Evolutionary conservation across 1,140 invertebrate genomes (phyloP), one percentile per base, ranked within the genome.

Genomic region (Cyclargus thomasi): DNA sequence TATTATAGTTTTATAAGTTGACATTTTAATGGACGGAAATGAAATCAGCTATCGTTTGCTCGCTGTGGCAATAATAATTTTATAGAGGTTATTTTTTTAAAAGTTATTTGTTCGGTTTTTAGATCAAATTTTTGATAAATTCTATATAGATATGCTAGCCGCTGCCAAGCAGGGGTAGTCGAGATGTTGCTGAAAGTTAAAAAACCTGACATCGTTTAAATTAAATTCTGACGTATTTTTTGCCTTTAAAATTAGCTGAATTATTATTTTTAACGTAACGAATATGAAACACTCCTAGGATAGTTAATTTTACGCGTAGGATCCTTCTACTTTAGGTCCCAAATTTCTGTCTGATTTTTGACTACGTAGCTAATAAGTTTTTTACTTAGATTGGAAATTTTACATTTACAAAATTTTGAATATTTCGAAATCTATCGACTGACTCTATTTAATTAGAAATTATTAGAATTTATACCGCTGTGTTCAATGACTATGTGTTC

Each of bases 401-500:
- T 59, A 20, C 55, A 21, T 59, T 65, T 53, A 18, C 39, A 11
- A 55, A 65, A 39, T 47, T 47, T 67, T 53, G 69, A 47, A 21
- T 67, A 62, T 53, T 68, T 57, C 47, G 17, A 69, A 53, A 68
- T 59, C 21, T 21, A 68, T 18, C 20, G 67, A 68, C 47, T 63
- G 36, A 35, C 57, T 65, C 63, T 64, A 64, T 65, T 57, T 57
- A 18, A 53, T 63, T 62, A 69, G 53, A 16, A 62, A 65, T 53
- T 74, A 74, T 75, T 78, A 75, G 74, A 72, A 74, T 70, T 75
- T 74, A 78, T 72, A 81, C 68, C 55, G 67, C 65, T 85, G 86
- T 88, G 86, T 88, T 88, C 86, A 88, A 70, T 83, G 77, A 74
- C 68, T 85, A 84, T 88, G 84, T 88, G 86, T 88, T 88, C 85